These are phyloP conservation scores for Eira barbara DNA, from an alignment of 2,113 vertebrate species.

Conservation along the genomic window DNA sequence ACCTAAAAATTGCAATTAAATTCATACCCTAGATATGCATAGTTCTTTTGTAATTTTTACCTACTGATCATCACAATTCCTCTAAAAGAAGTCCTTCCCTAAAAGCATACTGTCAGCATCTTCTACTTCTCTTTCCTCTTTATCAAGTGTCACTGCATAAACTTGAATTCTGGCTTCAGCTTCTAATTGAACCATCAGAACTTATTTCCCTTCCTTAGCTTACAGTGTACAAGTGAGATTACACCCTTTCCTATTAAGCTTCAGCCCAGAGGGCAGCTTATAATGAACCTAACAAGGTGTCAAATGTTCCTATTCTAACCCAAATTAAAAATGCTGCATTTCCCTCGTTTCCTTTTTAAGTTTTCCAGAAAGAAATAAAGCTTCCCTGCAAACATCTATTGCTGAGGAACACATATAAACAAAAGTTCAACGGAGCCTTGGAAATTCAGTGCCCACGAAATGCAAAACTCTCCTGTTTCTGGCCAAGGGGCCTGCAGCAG, in stretches of 20 bases:
- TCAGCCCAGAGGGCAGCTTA: slow-evolving; percentile 44
- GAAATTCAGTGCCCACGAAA: neutral
- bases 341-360: neutral
- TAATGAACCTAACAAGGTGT: slow-evolving; percentile 43
- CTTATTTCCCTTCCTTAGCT: neutral
- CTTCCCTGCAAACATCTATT: neutral
- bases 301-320: neutral
- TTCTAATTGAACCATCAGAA: neutral
- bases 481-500: neutral
- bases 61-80: neutral
- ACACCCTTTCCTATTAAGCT: neutral
- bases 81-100: neutral
- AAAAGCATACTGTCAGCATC: neutral
- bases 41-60: neutral
- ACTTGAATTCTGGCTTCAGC: slow-evolving; percentile 11
- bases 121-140: neutral
- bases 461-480: neutral
- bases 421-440: neutral
- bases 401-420: neutral
- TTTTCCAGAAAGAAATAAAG: slow-evolving; percentile 6
- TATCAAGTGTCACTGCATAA: neutral
- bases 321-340: slow-evolving; percentile 38
- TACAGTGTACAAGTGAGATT: neutral
- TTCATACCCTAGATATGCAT: neutral
- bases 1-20: neutral